Percentiles rank a stretch among this genome's conserved stretches.
These are phyloP conservation scores for Malurus leucopterus DNA, from an alignment of 2,797 vertebrate genomes.

Conservation along the genomic window DNA sequence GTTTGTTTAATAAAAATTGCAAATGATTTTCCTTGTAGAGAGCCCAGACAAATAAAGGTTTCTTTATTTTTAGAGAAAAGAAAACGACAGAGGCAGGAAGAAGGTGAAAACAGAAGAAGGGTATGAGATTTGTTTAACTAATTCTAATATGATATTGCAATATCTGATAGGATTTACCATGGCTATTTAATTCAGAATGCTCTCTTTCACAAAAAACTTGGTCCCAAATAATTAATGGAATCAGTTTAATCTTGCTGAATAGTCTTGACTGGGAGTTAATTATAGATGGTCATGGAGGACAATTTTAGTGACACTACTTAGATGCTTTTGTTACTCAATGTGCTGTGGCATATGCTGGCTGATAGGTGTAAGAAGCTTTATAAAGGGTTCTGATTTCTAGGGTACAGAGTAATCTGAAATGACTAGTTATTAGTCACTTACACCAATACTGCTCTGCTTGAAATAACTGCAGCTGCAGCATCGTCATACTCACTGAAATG, in stretches of 20 bases:
- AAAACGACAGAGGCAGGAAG: conserved; percentile 91
- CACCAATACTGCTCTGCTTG: background rate
- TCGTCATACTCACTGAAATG: background rate
- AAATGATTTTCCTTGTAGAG: background rate
- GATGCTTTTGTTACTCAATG: background rate
- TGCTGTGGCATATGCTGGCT: background rate
- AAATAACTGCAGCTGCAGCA: background rate
- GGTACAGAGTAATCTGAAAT: background rate
- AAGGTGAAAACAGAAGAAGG: conserved; percentile 90
- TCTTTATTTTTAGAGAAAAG: conserved; percentile 85
- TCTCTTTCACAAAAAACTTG: background rate
- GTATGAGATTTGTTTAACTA: conserved; percentile 69
- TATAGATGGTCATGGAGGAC: background rate
- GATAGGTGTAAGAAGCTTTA: background rate
- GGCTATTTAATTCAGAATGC: background rate
- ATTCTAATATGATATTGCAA: background rate
- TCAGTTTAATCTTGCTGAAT: background rate
- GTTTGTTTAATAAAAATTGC: background rate
- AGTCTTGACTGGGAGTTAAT: background rate
- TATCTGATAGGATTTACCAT: background rate
- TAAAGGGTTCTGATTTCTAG: background rate
- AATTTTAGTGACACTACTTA: background rate
- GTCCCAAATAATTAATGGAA: background rate
- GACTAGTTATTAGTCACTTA: background rate
- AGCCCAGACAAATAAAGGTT: background rate